Percentiles rank a stretch among this genome's conserved stretches.
phyloP scores from a whole-genome alignment of 2,888 invertebrate species.

The Sarcophaga carnaria region DNA sequence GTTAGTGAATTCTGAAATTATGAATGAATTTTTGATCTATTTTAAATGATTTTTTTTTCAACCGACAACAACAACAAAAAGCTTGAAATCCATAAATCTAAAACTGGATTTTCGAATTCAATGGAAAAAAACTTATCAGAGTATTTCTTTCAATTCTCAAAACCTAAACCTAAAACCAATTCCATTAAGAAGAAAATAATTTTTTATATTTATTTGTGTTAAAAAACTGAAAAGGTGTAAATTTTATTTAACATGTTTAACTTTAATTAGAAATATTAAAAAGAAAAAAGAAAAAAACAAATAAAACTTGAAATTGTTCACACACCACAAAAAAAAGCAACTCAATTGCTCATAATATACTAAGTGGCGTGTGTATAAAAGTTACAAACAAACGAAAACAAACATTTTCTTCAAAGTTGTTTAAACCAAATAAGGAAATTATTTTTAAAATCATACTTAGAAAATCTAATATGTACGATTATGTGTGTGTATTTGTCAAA shows the following conservation, averaged over 20 bases:
- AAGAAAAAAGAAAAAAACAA: slow-evolving; percentile 1
- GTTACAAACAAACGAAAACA: no score
- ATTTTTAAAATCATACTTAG: slow-evolving; percentile 35
- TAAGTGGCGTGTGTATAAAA: no score
- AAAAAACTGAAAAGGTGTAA: slow-evolving; percentile 44
- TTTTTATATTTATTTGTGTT: no score
- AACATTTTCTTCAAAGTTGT: slow-evolving; percentile 29
- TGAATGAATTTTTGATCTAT: slow-evolving; percentile 55
- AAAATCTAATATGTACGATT: slow-evolving; percentile 9
- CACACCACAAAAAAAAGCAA: not conserved
- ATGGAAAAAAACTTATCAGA: slow-evolving; percentile 18
- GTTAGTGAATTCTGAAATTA: slow-evolving; percentile 52
- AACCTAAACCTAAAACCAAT: not conserved
- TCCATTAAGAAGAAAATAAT: not conserved
- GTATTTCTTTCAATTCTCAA: not conserved
- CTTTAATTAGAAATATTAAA: slow-evolving; percentile 28
- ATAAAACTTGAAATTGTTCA: not conserved
- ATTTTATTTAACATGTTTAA: slow-evolving; percentile 49
- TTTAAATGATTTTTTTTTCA: not conserved
- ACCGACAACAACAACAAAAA: no score
- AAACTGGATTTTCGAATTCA: slow-evolving; percentile 8
- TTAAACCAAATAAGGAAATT: slow-evolving; percentile 64
- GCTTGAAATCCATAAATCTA: not conserved
- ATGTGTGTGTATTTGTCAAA: not conserved
- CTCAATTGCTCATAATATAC: no score